Conservation (phyloP, 2,797 vertebrate species). For the Fundulus diaphanus region DNA sequence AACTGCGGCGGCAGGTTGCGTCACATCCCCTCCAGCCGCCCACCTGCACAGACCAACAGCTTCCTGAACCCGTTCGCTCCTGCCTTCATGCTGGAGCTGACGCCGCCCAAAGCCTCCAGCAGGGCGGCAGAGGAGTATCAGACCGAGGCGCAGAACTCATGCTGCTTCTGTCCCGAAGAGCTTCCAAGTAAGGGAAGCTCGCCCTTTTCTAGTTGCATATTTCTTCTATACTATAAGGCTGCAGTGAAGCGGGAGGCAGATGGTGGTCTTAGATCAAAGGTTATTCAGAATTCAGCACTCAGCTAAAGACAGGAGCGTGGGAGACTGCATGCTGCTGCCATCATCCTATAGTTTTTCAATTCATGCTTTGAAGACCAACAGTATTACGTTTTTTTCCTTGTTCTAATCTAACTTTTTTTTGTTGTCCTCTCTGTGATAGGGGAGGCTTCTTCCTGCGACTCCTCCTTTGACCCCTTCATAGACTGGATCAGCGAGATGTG, state of each 20-base stretch:
- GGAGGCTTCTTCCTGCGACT: slow-evolving; percentile 38
- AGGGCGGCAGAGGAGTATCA: slow-evolving; percentile 18
- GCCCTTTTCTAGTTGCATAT: too few relatives aligned
- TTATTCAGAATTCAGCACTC: not conserved
- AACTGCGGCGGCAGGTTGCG: slow-evolving; percentile 67
- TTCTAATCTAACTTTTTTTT: not conserved
- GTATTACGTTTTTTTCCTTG: not conserved
- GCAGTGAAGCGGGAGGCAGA: too few relatives aligned
- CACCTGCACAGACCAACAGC: slow-evolving; percentile 32
- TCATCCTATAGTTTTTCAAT: not conserved
- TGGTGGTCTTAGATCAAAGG: not conserved
- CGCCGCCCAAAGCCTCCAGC: slow-evolving; percentile 40
- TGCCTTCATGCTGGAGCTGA: slow-evolving; percentile 54
- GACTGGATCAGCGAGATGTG: slow-evolving; percentile 92
- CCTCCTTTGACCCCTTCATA: slow-evolving; percentile 81
- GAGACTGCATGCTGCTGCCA: too few relatives aligned
- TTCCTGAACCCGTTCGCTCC: slow-evolving; percentile 27
- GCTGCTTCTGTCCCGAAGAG: slow-evolving; percentile 35
- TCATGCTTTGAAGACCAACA: not conserved
- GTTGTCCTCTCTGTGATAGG: slow-evolving; percentile 40
- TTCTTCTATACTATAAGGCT: too few relatives aligned
- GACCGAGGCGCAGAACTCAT: slow-evolving; percentile 21
- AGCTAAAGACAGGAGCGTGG: not conserved
- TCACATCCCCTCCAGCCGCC: slow-evolving; percentile 71
- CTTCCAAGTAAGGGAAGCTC: slow-evolving; percentile 67